Percentiles rank a stretch among this genome's conserved stretches.
These are phyloP conservation scores for Scolopax bukidnonensis DNA, from an alignment of 2,797 vertebrate species.

Conservation along the genomic window DNA sequence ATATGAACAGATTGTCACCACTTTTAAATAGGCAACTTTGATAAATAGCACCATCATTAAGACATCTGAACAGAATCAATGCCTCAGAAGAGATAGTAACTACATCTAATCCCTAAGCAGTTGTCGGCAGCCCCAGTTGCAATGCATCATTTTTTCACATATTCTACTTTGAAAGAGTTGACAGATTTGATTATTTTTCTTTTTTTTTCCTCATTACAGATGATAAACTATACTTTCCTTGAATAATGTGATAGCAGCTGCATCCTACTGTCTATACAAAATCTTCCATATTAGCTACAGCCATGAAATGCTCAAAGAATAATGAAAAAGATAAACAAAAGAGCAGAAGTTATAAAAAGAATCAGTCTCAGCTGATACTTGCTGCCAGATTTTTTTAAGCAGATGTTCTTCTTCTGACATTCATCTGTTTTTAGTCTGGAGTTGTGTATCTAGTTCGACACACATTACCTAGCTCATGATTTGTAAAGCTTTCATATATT, in stretches of 20 bases:
- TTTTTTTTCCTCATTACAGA: not conserved
- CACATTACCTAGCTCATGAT: not conserved
- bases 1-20: not conserved
- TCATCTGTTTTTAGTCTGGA: conserved; percentile 15
- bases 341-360: not conserved
- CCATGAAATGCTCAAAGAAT: conserved; percentile 15
- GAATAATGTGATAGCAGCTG: not conserved
- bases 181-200: not conserved
- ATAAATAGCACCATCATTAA: not conserved
- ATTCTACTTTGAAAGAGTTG: not conserved
- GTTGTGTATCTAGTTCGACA: not conserved
- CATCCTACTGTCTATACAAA: not conserved
- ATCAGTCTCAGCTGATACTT: not conserved
- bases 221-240: not conserved
- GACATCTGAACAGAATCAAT: not conserved
- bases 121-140: not conserved
- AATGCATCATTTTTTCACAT: not conserved
- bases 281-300: not conserved
- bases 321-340: conserved; percentile 21
- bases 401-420: conserved; percentile 34
- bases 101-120: not conserved
- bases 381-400: conserved; percentile 4
- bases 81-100: not conserved
- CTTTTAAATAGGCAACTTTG: not conserved
- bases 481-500: not conserved